Evolutionary conservation across 2,113 vertebrate genomes (phyloP).

Genomic region (Aegithalos caudatus): DNA sequence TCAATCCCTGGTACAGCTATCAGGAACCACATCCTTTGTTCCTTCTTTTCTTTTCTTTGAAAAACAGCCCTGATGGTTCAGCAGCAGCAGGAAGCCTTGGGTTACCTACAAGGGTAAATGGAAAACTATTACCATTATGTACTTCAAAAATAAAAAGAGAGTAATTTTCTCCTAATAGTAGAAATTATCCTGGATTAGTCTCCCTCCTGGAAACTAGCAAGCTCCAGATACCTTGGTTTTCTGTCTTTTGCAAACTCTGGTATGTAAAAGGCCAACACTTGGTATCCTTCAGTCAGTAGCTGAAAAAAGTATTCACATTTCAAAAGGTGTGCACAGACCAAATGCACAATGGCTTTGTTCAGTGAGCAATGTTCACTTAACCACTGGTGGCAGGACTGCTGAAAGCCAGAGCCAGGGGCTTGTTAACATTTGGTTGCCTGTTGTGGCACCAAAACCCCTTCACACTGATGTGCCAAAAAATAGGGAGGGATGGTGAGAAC

Average conservation of each 20-base stretch:
- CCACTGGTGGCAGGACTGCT: neutral
- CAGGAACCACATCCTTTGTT: neutral
- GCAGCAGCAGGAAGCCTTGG: neutral
- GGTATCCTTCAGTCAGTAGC: neutral
- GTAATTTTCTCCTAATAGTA: slow-evolving; percentile 14
- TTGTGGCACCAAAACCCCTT: neutral
- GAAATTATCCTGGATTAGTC: slow-evolving; percentile 16
- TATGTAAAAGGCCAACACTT: neutral
- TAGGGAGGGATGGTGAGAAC: neutral
- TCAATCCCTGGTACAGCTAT: neutral
- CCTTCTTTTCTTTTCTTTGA: neutral
- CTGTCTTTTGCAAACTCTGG: neutral
- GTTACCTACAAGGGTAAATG: neutral
- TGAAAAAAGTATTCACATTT: neutral
- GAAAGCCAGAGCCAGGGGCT: neutral
- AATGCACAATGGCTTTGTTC: neutral
- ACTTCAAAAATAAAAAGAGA: neutral
- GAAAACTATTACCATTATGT: slow-evolving; percentile 23
- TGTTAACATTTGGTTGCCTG: neutral
- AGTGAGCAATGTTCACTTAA: accelerated
- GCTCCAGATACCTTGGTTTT: neutral
- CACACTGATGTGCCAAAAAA: accelerated
- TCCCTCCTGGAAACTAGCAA: neutral
- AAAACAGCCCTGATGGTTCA: neutral
- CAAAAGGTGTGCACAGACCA: neutral